A percentile compares a stretch with the other conserved stretches of the same genome.
Evolutionary conservation across 1,140 invertebrate species (phyloP).

Genomic region (Dinothrombium tinctorium): DNA sequence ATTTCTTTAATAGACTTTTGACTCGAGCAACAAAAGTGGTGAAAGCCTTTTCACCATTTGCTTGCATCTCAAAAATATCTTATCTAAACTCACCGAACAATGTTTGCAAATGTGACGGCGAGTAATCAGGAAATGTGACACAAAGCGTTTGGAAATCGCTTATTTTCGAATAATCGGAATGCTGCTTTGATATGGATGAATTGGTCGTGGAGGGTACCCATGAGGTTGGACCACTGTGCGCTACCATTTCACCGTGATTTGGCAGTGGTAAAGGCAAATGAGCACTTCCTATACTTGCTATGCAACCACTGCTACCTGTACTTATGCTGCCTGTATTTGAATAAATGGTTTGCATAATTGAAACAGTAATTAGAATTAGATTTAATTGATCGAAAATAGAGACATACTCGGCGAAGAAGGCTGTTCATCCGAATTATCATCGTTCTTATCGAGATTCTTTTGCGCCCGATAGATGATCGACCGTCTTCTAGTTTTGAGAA

Average conservation of each 20-base stretch:
- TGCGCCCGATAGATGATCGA: conserved; percentile 7
- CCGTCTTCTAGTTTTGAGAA: conserved; percentile 1
- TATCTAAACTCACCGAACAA: conserved; percentile 3
- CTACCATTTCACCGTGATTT: neutral
- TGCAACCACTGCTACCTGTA: neutral
- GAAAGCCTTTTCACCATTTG: too few relatives aligned
- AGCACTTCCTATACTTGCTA: conserved; percentile 3
- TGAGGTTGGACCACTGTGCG: neutral
- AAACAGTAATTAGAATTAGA: neutral
- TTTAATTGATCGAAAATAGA: neutral
- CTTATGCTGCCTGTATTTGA: conserved; percentile 3
- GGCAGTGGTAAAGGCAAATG: neutral
- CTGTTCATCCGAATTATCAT: conserved; percentile 3
- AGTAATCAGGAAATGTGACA: conserved; percentile 1
- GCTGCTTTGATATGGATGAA: neutral
- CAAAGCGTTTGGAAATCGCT: conserved; percentile 4
- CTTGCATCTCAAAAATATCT: too few relatives aligned
- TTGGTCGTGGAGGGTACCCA: neutral
- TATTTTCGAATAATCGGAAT: conserved; percentile 2
- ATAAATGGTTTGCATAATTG: too few relatives aligned
- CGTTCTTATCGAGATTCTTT: conserved; percentile 5
- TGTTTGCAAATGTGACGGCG: conserved; percentile 3
- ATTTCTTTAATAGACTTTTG: too few relatives aligned
- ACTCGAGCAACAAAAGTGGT: too few relatives aligned
- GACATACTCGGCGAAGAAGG: conserved; percentile 1